phyloP scores from a whole-genome alignment of 1,140 invertebrate genomes.

The Hycleus phaleratus region DNA sequence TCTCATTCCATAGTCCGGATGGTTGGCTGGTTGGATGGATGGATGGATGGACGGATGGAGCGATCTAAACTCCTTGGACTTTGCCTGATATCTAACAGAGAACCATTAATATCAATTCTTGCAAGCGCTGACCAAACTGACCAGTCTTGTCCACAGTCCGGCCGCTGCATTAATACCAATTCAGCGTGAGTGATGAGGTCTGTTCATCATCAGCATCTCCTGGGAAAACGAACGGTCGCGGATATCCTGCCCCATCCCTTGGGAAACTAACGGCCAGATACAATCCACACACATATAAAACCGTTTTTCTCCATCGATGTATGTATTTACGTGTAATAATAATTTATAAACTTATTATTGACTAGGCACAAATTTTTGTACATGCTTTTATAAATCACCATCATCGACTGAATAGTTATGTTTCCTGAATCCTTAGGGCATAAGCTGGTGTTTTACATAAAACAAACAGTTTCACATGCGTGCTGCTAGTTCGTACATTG shows the following conservation, averaged over 20 bases:
- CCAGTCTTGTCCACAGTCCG: slow-evolving; percentile 33
- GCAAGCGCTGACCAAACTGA: slow-evolving; percentile 27
- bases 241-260: slow-evolving; percentile 24
- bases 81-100: slow-evolving; percentile 9
- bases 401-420: not conserved
- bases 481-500: slow-evolving; percentile 5
- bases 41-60: not conserved
- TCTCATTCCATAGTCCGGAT: no score
- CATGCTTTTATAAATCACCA: not conserved
- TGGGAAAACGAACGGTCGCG: slow-evolving; percentile 17
- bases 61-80: slow-evolving; percentile 21
- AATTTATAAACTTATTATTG: not conserved
- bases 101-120: slow-evolving; percentile 40
- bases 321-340: not conserved
- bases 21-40: no score
- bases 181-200: slow-evolving; percentile 37
- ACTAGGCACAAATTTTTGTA: not conserved
- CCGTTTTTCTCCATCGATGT: not conserved
- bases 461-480: slow-evolving; percentile 10
- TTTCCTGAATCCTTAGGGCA: slow-evolving; percentile 5
- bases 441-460: slow-evolving; percentile 8
- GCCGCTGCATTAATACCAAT: slow-evolving; percentile 40
- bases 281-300: slow-evolving; percentile 15
- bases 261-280: slow-evolving; percentile 16
- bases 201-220: slow-evolving; percentile 35